Conservation (phyloP, 2,888 invertebrate species). For the Cryptus viduatorius region DNA sequence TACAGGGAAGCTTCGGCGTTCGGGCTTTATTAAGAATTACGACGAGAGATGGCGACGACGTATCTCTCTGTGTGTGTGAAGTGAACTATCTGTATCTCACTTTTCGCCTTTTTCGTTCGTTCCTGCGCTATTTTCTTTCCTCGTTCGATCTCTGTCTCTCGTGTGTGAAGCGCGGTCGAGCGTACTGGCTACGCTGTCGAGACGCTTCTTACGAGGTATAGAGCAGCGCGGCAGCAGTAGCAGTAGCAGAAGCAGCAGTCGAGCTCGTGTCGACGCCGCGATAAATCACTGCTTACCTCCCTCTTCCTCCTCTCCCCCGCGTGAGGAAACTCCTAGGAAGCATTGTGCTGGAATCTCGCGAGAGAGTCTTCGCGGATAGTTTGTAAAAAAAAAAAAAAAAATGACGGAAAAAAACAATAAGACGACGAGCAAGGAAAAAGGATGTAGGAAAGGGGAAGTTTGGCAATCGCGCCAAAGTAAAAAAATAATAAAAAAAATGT, state of each 20-base stretch:
- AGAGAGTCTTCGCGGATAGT: conserved; percentile 40
- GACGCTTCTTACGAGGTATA: conserved; percentile 52
- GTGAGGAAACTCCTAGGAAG: conserved; percentile 55
- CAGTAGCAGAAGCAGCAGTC: conserved; percentile 54
- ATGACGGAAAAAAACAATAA: neutral
- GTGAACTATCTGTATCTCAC: conserved; percentile 38
- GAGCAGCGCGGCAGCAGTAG: conserved; percentile 40
- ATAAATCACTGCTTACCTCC: conserved; percentile 69
- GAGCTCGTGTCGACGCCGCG: conserved; percentile 68
- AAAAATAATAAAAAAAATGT: neutral
- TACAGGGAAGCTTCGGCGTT: conserved; percentile 69
- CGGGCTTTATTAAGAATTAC: conserved; percentile 77
- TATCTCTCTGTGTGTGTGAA: conserved; percentile 10
- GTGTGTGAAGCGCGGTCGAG: conserved; percentile 33
- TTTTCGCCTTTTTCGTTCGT: conserved; percentile 8
- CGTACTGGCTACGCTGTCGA: conserved; percentile 40
- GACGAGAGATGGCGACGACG: conserved; percentile 69
- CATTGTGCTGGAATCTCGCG: conserved; percentile 62
- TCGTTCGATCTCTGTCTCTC: conserved; percentile 15
- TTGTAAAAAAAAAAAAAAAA: conserved; percentile 30
- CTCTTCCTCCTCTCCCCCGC: conserved; percentile 12
- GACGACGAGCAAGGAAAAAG: neutral
- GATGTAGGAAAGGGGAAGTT: conserved; percentile 10
- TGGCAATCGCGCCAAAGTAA: conserved; percentile 1
- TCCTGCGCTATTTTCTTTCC: conserved; percentile 12